These are phyloP conservation scores for Pavo muticus DNA, from an alignment of 2,113 vertebrate genomes.

Conservation along the genomic window DNA sequence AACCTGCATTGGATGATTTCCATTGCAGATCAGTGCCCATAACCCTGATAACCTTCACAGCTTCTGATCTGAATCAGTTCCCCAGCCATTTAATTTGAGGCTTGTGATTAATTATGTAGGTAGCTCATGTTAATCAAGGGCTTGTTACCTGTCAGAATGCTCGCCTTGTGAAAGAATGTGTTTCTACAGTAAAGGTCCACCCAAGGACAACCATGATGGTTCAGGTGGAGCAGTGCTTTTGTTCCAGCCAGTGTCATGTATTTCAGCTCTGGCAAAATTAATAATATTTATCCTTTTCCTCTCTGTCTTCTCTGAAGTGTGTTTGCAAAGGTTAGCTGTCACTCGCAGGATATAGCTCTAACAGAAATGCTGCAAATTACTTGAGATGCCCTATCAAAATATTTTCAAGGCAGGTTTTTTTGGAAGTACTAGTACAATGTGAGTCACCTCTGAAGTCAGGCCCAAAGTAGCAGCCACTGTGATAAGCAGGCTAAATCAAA, in stretches of 20 bases:
- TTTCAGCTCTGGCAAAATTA: conserved; percentile 46
- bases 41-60: neutral
- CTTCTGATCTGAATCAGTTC: conserved; percentile 10
- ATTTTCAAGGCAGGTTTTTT: conserved; percentile 51
- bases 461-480: conserved; percentile 21
- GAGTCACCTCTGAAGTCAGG: conserved; percentile 18
- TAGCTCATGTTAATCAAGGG: conserved; percentile 36
- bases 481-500: conserved; percentile 39
- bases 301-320: neutral
- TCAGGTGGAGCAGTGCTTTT: conserved; percentile 26
- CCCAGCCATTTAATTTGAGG: conserved; percentile 32
- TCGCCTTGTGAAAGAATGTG: neutral
- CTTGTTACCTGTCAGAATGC: conserved; percentile 57
- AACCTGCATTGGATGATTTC: neutral
- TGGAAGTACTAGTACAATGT: conserved; percentile 29
- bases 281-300: conserved; percentile 28
- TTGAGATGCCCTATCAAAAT: conserved; percentile 25
- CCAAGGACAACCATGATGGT: neutral
- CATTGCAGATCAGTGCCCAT: fast-evolving
- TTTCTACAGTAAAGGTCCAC: conserved; percentile 29
- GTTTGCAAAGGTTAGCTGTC: conserved; percentile 37
- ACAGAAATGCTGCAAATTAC: conserved; percentile 1
- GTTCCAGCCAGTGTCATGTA: neutral
- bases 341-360: conserved; percentile 8
- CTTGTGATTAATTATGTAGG: conserved; percentile 51